Percentiles rank a stretch among this genome's conserved stretches.
Evolutionary conservation across 2,888 invertebrate genomes (phyloP).

Genomic region (Coleophora flavipennella): DNA sequence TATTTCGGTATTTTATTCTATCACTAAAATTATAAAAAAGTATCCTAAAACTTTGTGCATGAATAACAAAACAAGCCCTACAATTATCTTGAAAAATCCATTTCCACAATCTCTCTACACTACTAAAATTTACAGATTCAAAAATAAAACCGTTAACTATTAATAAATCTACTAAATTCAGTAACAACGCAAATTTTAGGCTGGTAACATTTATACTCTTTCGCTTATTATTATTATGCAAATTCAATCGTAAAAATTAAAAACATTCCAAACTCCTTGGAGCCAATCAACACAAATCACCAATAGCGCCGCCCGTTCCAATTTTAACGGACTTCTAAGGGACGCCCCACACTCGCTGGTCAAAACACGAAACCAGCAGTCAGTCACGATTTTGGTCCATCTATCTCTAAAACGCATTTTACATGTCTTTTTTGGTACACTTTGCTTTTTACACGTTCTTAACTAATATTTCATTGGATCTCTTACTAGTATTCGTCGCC

Average conservation of each 20-base stretch:
- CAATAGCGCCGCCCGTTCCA: background rate
- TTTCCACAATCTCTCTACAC: background rate
- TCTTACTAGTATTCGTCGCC: slow-evolving; percentile 64
- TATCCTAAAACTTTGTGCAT: slow-evolving; percentile 2
- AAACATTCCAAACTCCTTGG: background rate
- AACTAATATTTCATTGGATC: slow-evolving; percentile 2
- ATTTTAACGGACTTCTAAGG: background rate
- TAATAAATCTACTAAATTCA: background rate
- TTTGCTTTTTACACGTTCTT: slow-evolving; percentile 5
- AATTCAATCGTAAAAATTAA: background rate
- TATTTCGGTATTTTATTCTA: no score
- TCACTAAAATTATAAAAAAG: background rate
- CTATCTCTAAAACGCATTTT: slow-evolving; percentile 42
- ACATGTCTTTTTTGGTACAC: slow-evolving; percentile 49
- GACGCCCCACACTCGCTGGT: background rate
- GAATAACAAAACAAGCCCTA: background rate
- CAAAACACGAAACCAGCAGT: slow-evolving; percentile 17
- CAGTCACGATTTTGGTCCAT: slow-evolving; percentile 55
- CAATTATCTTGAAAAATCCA: background rate
- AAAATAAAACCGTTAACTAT: slow-evolving; percentile 2
- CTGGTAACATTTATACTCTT: slow-evolving; percentile 36
- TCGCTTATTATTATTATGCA: slow-evolving; percentile 25
- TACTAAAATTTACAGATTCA: slow-evolving; percentile 4
- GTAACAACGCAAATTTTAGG: slow-evolving; percentile 14
- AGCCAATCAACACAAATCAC: background rate